Conservation (phyloP, 2,888 invertebrate genomes). For the Melanchra persicariae region DNA sequence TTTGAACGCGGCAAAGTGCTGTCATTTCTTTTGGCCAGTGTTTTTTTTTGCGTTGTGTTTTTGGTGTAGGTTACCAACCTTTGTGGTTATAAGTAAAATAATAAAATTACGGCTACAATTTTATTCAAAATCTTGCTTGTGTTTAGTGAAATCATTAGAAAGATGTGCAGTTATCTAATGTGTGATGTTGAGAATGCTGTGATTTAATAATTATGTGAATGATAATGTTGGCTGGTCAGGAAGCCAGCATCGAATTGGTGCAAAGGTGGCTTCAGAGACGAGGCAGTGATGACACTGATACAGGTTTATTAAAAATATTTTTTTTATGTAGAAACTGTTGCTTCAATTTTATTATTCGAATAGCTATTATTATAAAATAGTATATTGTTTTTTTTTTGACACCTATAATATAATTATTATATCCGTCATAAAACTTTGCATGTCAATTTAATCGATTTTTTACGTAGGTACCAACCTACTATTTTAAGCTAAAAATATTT, state of each 20-base stretch:
- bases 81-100: conserved; percentile 25
- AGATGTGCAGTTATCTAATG: conserved; percentile 41
- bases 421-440: too few relatives aligned
- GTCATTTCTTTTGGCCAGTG: conserved; percentile 75
- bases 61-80: conserved; percentile 25
- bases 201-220: conserved; percentile 80
- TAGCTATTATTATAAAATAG: too few relatives aligned
- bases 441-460: too few relatives aligned
- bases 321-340: background rate
- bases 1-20: conserved; percentile 83
- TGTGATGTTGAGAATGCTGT: conserved; percentile 68
- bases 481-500: too few relatives aligned
- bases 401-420: too few relatives aligned
- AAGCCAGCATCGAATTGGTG: conserved; percentile 87
- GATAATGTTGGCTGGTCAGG: conserved; percentile 88
- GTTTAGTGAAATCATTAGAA: conserved; percentile 49
- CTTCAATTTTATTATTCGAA: too few relatives aligned
- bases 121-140: background rate
- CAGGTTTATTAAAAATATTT: conserved; percentile 71
- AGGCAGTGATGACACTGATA: conserved; percentile 82
- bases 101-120: background rate
- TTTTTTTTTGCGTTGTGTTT: conserved; percentile 59
- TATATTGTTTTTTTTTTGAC: too few relatives aligned
- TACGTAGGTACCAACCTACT: too few relatives aligned
- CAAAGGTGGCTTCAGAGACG: conserved; percentile 86